Percentiles rank a stretch among this genome's conserved stretches.
phyloP scores from a whole-genome alignment of 2,797 vertebrate species.

The Phoebastria nigripes region DNA sequence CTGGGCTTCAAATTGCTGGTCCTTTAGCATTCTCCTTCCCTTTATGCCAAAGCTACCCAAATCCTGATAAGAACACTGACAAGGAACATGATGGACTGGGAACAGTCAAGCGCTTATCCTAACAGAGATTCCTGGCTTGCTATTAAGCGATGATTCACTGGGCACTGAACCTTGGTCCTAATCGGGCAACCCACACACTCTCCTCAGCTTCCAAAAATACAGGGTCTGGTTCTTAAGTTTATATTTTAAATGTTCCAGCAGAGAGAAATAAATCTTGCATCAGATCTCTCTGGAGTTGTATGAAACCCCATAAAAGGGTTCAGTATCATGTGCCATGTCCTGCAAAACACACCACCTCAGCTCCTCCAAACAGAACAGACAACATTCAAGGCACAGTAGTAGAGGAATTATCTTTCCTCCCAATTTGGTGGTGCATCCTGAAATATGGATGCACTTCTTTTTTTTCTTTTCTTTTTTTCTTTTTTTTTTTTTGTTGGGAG shows the following conservation, averaged over 20 bases:
- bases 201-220: slow-evolving; percentile 15
- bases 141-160: not conserved
- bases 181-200: not conserved
- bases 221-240: not conserved
- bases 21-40: not conserved
- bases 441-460: not conserved
- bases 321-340: not conserved
- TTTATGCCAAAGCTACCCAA: not conserved
- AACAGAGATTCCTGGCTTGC: slow-evolving; percentile 14
- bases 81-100: slow-evolving; percentile 34
- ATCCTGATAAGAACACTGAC: slow-evolving; percentile 41
- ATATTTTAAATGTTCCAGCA: not conserved
- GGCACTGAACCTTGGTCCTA: not conserved
- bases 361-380: not conserved
- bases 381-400: not conserved
- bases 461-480: not conserved
- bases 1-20: not conserved
- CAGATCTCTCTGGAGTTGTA: not conserved
- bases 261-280: not conserved
- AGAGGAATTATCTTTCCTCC: not conserved
- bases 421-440: not conserved
- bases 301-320: not conserved
- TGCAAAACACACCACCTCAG: not conserved
- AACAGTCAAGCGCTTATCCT: slow-evolving; percentile 39
- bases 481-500: too few species aligned